Evolutionary conservation across 1,140 invertebrate species (phyloP).

Genomic region (Acromyrmex charruanus): DNA sequence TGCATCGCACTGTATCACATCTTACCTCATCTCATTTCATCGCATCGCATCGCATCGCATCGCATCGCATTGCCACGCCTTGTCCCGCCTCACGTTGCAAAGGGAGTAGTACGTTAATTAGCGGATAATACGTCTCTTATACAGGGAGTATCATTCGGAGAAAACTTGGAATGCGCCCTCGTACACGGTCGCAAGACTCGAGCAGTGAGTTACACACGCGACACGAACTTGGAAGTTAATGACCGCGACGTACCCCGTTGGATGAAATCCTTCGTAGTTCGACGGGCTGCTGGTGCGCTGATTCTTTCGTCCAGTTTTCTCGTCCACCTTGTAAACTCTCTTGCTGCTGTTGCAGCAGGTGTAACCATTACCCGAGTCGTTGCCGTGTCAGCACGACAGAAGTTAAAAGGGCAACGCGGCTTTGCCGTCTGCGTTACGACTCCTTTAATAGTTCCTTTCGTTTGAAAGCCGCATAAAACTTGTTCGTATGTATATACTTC

Average conservation of each 20-base stretch:
- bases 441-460: conserved; percentile 48
- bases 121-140: background rate
- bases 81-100: background rate
- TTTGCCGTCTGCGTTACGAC: conserved; percentile 44
- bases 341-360: background rate
- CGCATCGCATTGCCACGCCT: background rate
- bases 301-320: conserved; percentile 33
- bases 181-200: background rate
- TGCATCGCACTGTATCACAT: background rate
- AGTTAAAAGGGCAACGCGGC: conserved; percentile 48
- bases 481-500: background rate
- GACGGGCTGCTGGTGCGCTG: background rate
- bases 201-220: conserved; percentile 22
- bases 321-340: background rate
- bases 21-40: background rate
- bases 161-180: background rate
- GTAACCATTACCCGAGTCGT: conserved; percentile 48
- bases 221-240: conserved; percentile 20
- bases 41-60: too few species aligned
- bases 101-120: conserved; percentile 36
- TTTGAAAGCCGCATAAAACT: conserved; percentile 38
- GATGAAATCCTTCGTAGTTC: conserved; percentile 32
- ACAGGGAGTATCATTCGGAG: background rate
- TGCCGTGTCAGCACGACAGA: conserved; percentile 42
- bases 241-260: background rate